Evolutionary conservation across 2,113 vertebrate species (phyloP).

Genomic region (Boleophthalmus pectinirostris): DNA sequence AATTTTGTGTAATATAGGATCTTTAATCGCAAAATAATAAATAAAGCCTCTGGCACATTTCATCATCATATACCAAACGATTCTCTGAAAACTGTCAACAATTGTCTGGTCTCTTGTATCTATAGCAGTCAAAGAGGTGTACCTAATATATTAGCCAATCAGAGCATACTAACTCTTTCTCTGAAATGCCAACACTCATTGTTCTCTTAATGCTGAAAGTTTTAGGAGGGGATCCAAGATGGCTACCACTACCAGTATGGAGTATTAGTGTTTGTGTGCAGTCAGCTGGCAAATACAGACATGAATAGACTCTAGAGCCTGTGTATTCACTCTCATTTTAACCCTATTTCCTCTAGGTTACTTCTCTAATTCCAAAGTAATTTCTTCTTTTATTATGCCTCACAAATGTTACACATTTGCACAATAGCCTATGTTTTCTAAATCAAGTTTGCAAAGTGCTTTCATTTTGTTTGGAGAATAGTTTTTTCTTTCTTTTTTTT

Average conservation of each 20-base stretch:
- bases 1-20: no score
- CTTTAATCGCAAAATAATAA: no score
- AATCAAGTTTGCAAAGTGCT: no score
- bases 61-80: no score
- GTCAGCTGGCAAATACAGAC: constrained; percentile 31
- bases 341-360: background rate
- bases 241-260: background rate
- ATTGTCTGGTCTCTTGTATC: no score
- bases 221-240: background rate
- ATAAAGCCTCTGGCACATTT: no score
- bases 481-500: no score
- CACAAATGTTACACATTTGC: no score
- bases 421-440: no score
- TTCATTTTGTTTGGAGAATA: no score
- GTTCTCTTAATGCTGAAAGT: background rate
- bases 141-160: background rate
- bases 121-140: background rate
- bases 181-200: background rate
- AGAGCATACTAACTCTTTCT: background rate
- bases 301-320: constrained; percentile 34
- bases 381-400: background rate
- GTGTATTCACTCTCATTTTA: background rate
- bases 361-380: background rate
- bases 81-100: background rate
- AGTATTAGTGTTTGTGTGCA: background rate